Base-by-base conservation (phyloP, 2,113 vertebrate genomes). In the Pycnonotus jocosus region DNA sequence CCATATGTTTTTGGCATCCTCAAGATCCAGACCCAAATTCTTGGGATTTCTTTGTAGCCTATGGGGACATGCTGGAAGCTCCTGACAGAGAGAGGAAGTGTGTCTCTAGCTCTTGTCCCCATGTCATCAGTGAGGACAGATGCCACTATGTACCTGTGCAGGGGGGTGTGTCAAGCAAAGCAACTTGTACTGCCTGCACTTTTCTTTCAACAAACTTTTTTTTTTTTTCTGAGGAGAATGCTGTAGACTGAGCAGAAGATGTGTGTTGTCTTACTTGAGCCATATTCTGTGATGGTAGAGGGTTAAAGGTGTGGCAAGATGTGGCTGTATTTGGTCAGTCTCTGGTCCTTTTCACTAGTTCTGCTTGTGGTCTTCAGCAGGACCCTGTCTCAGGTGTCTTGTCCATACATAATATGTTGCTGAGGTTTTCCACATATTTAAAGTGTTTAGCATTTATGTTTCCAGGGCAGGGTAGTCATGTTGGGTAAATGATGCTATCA, bases 371-470 rank as follows among this genome's bases (percentile, higher is more conserved):
- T 56, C 15, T 47, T n/a, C 1, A 12, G 30, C 40, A 76, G 65
- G 53, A 80, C 15, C 19, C 8, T 0, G 0, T 48, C 37, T 83
- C 53, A 15, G 18, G 38, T 65, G 70, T 35, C n/a, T 69, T 35
- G 19, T 60, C 72, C 4, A 1, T 60, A 38, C 6, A 1, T 68
- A 50, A 31, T 15, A 25, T 0, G 2, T 33, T 77, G 27, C 18
- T 1, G 2, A 76, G 19, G 24, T 71, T 73, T 45, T 51, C 21
- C 50, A n/a, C 6, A 8, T 42, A 13, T 51, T 91, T 44, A 25
- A 21, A 60, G 23, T 15, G 14, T 48, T 82, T 22, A 37, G 23
- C 9, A 2, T 70, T 71, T n/a, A 30, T 17, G 35, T 58, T 91
- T 79, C 27, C 40, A 47, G 50, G 58, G 8, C 5, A 6, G 23